Conservation (phyloP, 1,140 invertebrate species). For the Pogonus chalceus region DNA sequence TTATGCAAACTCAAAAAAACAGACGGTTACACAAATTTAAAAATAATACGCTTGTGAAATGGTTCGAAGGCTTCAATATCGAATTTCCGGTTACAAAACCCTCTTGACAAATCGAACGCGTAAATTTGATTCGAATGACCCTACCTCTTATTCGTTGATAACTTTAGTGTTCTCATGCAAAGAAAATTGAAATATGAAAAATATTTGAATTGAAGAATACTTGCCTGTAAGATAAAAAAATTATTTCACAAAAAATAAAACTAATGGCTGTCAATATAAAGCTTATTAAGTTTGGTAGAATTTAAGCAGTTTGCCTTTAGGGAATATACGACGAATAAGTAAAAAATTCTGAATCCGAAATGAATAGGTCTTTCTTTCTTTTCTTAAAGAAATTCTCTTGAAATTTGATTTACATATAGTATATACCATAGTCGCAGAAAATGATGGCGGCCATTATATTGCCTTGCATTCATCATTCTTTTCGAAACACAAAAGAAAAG, state of each 20-base stretch:
- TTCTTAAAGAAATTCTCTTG: background rate
- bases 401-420: background rate
- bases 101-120: too few species aligned
- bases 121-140: background rate
- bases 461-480: background rate
- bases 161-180: too few species aligned
- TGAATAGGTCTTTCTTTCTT: background rate
- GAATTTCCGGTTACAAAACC: background rate
- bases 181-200: too few species aligned
- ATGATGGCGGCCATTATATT: background rate
- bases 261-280: too few species aligned
- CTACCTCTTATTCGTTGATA: too few species aligned
- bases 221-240: too few species aligned
- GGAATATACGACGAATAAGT: background rate
- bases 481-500: background rate
- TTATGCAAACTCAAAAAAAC: background rate
- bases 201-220: too few species aligned
- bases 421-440: background rate
- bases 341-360: background rate
- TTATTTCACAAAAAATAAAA: too few species aligned
- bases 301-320: background rate
- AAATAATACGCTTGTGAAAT: background rate
- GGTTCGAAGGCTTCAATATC: background rate
- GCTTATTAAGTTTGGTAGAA: background rate
- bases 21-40: background rate